Base-by-base conservation (phyloP, 2,113 vertebrate species). In the Nansenia antarctica region DNA sequence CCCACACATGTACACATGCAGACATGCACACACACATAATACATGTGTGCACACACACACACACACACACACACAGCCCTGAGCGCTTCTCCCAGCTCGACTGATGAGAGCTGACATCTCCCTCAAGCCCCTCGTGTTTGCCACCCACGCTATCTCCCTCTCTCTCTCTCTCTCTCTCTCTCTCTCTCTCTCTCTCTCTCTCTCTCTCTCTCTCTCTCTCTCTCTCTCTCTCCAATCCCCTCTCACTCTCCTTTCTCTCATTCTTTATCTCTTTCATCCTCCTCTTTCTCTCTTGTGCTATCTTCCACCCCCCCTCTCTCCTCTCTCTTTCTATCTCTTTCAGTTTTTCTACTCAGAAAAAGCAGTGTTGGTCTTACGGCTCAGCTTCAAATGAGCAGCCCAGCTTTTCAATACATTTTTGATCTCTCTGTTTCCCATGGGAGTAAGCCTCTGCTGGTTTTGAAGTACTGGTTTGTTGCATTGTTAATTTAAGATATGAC, bases 71-170 rank as follows among this genome's bases (percentile, higher is more conserved):
- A 63, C 59, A 57, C 39, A 20, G 52, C 49, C 63, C 45, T 45
- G 26, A 62, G 69, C 62, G 34, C 35, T 53, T 63, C 42, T 67
- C 53, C 18, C 31, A 45, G 70, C 65, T 77, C 39, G 31, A 39
- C 65, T 80, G 74, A 80, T 74, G 68, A 62, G 72, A 72, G 52
- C 57, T 74, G 74, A 80, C 77, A 80, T 69, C 20, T 62, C 58
- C 77, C 58, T 74, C 70, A 66, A 82, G 71, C 62, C 47, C 31
- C 14, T 24, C 22, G 60, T 67, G 55, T 49, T 59, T 57, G 54
- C 60, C 63, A 71, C 68, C 62, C 72, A 72, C 77, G 45, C 72
- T 52, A 62, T 11, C 49, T 59, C 65, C n/a, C 62, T 65, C 34
- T 58, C 61, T 62, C 70, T 65, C 65, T 31, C 53, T 66, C 26